Evolutionary conservation across 1,140 invertebrate genomes (phyloP).

Genomic region (Cylas formicarius): DNA sequence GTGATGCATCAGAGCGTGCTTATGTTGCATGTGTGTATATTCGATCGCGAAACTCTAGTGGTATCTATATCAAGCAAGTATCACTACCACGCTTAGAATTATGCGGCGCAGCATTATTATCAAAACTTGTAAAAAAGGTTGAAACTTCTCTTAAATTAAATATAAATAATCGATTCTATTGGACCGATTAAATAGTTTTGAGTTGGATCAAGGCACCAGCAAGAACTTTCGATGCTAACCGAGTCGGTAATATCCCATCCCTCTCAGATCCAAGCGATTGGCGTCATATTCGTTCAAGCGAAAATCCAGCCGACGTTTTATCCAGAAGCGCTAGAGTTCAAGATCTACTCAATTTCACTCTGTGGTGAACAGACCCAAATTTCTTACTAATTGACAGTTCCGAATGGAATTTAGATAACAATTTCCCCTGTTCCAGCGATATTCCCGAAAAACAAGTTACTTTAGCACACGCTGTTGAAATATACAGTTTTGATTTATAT

Average conservation of each 20-base stretch:
- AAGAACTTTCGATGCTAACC: constrained; percentile 22
- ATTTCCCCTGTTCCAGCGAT: background rate
- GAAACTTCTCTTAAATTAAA: background rate
- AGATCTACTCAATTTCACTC: constrained; percentile 22
- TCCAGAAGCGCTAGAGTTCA: constrained; percentile 30
- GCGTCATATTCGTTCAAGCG: constrained; percentile 32
- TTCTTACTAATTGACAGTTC: constrained; percentile 15
- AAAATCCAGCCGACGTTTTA: constrained; percentile 38
- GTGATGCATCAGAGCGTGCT: constrained; percentile 35
- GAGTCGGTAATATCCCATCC: constrained; percentile 33
- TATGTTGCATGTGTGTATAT: constrained; percentile 38
- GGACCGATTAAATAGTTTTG: constrained; percentile 14
- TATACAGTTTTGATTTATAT: constrained; percentile 1
- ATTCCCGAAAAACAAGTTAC: background rate
- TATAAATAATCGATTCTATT: constrained; percentile 1
- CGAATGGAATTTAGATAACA: constrained; percentile 7
- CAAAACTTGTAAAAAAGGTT: constrained; percentile 16
- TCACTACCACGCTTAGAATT: constrained; percentile 46
- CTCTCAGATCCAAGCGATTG: constrained; percentile 26
- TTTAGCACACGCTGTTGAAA: background rate
- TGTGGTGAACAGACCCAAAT: constrained; percentile 39
- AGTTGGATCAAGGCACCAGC: constrained; percentile 9
- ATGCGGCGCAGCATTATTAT: constrained; percentile 37
- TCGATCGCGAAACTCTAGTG: constrained; percentile 39
- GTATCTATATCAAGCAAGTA: constrained; percentile 41